Conservation (phyloP, 2,797 vertebrate species). For the Calcarius lapponicus region DNA sequence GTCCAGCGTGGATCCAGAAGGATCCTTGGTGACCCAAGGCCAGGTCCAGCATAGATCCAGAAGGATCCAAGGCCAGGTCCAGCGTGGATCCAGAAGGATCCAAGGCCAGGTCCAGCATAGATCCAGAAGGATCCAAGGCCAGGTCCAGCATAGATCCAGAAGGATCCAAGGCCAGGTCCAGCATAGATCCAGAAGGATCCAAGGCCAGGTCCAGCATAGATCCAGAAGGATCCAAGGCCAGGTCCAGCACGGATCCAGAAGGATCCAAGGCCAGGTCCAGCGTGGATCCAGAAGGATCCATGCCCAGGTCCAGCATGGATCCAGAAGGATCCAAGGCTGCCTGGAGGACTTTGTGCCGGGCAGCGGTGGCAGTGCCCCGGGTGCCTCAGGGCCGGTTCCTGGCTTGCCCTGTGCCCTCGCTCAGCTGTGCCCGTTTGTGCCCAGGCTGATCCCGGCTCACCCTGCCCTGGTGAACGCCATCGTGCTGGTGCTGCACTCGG, state of each 20-base stretch:
- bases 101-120: too few relatives aligned
- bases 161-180: too few relatives aligned
- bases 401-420: background rate
- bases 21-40: too few relatives aligned
- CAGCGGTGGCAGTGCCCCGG: background rate
- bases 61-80: background rate
- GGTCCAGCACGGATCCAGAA: too few relatives aligned
- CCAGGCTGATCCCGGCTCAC: slow-evolving; percentile 81
- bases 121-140: too few relatives aligned
- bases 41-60: rapidly evolving
- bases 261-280: too few relatives aligned
- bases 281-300: rapidly evolving
- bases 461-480: slow-evolving; percentile 95
- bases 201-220: rapidly evolving
- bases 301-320: too few relatives aligned
- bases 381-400: background rate
- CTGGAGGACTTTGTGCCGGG: background rate
- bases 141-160: rapidly evolving
- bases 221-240: too few relatives aligned
- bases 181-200: rapidly evolving
- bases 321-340: background rate
- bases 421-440: background rate
- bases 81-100: too few relatives aligned
- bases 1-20: rapidly evolving
- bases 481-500: slow-evolving; percentile 92